A percentile compares a stretch with the other conserved stretches of the same genome.
Conservation (phyloP, 2,888 invertebrate genomes). For the Sinopyrophorus schimmeli region DNA sequence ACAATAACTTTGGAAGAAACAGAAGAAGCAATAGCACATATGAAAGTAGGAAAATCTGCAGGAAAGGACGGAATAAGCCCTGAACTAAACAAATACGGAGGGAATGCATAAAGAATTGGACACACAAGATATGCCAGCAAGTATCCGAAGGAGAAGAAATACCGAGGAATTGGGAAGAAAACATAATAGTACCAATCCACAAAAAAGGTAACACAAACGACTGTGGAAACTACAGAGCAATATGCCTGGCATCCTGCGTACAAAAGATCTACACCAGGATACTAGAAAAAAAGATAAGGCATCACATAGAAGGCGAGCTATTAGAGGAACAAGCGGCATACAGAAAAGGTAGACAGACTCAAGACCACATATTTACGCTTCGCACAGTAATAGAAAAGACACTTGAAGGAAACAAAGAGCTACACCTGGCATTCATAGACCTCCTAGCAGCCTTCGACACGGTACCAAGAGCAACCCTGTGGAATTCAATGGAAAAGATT, state of each 20-base stretch:
- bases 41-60: conserved; percentile 1
- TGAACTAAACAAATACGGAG: not conserved
- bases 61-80: not conserved
- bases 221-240: not conserved
- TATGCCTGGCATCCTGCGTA: conserved; percentile 3
- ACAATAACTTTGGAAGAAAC: not conserved
- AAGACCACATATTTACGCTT: conserved; percentile 1
- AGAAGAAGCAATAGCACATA: not conserved
- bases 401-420: not conserved
- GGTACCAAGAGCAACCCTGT: not conserved
- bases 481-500: not conserved
- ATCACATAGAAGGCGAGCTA: not conserved
- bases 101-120: not conserved
- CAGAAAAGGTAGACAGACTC: not conserved
- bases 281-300: not conserved
- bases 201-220: not conserved
- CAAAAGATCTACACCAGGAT: conserved; percentile 4
- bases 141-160: conserved; percentile 1
- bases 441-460: conserved; percentile 3
- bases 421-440: conserved; percentile 2
- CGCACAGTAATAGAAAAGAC: not conserved
- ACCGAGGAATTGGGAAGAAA: conserved; percentile 1
- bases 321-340: not conserved
- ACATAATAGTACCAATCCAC: not conserved
- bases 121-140: conserved; percentile 1